Evolutionary conservation across 2,797 vertebrate genomes (phyloP).

Genomic region (Parauchenoglanis punctatus): DNA sequence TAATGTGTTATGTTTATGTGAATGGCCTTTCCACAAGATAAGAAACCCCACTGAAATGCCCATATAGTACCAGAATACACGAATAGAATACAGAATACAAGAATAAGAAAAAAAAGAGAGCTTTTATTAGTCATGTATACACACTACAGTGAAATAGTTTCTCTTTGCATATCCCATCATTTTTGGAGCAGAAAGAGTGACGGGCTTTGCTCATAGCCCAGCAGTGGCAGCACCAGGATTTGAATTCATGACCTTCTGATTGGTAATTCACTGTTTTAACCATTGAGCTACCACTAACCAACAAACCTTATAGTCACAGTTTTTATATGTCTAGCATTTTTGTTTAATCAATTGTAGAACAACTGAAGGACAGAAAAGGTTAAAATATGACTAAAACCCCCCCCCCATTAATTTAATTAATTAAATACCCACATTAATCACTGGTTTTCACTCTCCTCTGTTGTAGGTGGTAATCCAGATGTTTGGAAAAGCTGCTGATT

Average conservation of each 20-base stretch:
- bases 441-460: slow-evolving; percentile 27
- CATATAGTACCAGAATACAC: neutral
- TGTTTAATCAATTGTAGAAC: neutral
- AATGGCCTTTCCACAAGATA: neutral
- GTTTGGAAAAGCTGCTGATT: slow-evolving; percentile 64
- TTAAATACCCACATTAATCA: neutral
- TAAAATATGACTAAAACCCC: neutral
- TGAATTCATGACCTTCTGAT: no score
- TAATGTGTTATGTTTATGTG: neutral
- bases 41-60: neutral
- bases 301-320: neutral
- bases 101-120: neutral
- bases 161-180: neutral
- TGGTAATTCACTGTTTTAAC: no score
- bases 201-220: neutral
- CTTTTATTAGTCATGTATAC: neutral
- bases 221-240: neutral
- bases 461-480: slow-evolving; percentile 72
- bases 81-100: no score
- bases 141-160: neutral
- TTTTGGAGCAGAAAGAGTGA: neutral
- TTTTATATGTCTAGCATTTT: neutral
- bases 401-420: no score
- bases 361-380: neutral
- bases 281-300: neutral